Conservation (phyloP, 2,797 vertebrate genomes). For the Enteromius paludinosus region DNA sequence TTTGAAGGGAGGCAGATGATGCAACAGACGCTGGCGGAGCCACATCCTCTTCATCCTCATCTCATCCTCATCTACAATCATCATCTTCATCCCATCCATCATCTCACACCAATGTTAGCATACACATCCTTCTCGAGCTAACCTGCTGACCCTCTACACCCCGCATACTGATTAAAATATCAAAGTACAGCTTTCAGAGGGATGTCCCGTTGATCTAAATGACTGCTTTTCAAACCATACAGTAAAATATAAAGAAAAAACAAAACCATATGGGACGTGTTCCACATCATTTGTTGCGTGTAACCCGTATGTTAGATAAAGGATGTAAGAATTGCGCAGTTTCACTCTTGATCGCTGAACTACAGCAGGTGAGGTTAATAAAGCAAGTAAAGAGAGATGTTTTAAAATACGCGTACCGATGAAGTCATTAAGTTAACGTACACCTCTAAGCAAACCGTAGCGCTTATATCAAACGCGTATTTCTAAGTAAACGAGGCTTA, state of each 20-base stretch:
- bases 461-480: not conserved
- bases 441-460: not conserved
- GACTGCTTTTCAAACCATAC: not conserved
- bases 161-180: too few species aligned
- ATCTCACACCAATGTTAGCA: not conserved
- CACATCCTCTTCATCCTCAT: constrained; percentile 29
- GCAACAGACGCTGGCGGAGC: constrained; percentile 25
- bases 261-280: not conserved
- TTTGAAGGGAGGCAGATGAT: constrained; percentile 11
- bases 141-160: constrained; percentile 14
- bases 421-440: not conserved
- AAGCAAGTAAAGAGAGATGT: not conserved
- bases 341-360: constrained; percentile 35
- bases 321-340: constrained; percentile 73
- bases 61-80: not conserved
- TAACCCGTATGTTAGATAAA: constrained; percentile 38
- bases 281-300: not conserved
- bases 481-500: not conserved
- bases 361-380: not conserved
- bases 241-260: not conserved
- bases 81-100: constrained; percentile 10
- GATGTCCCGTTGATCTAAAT: not conserved
- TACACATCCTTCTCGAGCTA: not conserved
- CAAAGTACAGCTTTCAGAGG: not conserved
- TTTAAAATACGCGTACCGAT: not conserved